Evolutionary conservation across 2,797 vertebrate genomes (phyloP).

Genomic region (Acanthurus lineatus): DNA sequence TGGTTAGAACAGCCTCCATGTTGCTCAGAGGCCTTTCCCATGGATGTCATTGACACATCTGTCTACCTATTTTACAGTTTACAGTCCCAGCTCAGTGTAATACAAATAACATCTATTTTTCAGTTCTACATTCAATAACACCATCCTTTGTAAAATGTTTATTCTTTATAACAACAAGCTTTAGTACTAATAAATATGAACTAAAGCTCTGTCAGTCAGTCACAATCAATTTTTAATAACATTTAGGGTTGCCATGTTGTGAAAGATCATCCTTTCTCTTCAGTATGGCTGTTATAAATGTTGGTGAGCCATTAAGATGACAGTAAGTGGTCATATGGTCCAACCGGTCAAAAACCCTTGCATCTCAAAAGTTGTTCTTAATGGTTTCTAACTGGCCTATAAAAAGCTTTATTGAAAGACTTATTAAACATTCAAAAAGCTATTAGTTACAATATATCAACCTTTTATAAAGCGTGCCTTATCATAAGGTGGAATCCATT

Average conservation of each 20-base stretch:
- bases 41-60: conserved; percentile 3
- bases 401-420: conserved; percentile 9
- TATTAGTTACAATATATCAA: conserved; percentile 8
- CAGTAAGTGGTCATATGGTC: neutral
- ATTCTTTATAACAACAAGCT: neutral
- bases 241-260: neutral
- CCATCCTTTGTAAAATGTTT: neutral
- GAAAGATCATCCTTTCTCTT: neutral
- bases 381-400: conserved; percentile 1
- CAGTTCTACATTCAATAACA: neutral
- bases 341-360: neutral
- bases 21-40: neutral
- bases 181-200: neutral
- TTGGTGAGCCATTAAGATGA: conserved; percentile 2
- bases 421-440: conserved; percentile 17
- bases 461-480: neutral
- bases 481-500: neutral
- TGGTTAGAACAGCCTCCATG: neutral
- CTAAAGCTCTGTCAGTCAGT: neutral
- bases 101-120: neutral
- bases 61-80: neutral
- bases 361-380: conserved; percentile 3
- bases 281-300: neutral
- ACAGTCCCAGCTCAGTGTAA: neutral
- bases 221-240: neutral